Evolutionary conservation across 2,113 vertebrate genomes (phyloP), one percentile per base, ranked within the genome.

Genomic region (Dicerorhinus sumatrensis): DNA sequence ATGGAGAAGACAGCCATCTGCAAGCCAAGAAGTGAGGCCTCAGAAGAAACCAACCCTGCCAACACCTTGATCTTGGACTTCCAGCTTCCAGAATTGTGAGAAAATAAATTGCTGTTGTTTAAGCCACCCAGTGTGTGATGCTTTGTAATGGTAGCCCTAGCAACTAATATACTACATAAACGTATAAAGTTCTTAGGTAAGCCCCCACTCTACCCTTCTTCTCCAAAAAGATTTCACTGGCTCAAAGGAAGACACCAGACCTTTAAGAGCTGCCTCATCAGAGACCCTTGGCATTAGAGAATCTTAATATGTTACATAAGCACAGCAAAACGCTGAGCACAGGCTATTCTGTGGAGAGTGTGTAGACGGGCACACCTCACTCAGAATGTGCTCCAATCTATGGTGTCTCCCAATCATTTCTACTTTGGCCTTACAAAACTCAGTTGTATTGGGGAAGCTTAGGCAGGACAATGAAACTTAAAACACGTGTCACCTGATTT

Each of bases 231-330:
- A 60, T n/a, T 67, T 89, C 48, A 76, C 27, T 75, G 46, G 62
- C n/a, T 92, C 69, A 80, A 36, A 83, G 58, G 23, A 96, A 97
- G 73, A 94, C 18, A 46, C 1, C n/a, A 79, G n/a, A 63, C 48
- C 8, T 86, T 80, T 69, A 70, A 83, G 17, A 81, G 23, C 31
- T 86, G 27, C 7, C 48, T 75, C 46, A 23, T 13, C 5, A 2
- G 51, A 42, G 56, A 42, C 4, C 1, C 33, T 18, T 11, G 14
- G 25, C 48, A 42, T 16, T 46, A 48, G n/a, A 81, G 62, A 46
- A 27, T n/a, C 82, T 84, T 21, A 83, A 25, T 2, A 36, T 27
- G 31, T 29, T 56, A 31, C 18, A 4, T 13, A 11, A 65, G 23
- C 8, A 42, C 5, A 81, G 27, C 18, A 56, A 82, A 92, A 75